Percentiles rank a stretch among this genome's conserved stretches.
phyloP scores from a whole-genome alignment of 2,797 vertebrate genomes.

The Streptopelia turtur region DNA sequence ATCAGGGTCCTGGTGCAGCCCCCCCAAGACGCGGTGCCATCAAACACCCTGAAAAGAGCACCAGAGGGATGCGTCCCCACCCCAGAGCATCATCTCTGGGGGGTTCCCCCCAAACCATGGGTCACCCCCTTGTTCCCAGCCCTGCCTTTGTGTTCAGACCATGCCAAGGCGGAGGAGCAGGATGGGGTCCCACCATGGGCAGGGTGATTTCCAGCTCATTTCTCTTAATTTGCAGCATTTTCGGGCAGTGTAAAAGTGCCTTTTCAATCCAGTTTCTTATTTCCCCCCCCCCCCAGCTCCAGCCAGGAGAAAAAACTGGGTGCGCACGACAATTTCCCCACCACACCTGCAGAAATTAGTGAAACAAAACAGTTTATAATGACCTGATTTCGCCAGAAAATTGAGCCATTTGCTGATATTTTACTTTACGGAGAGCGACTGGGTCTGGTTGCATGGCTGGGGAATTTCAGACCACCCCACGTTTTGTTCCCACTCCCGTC shows the following conservation, averaged over 20 bases:
- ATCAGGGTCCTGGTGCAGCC: not conserved
- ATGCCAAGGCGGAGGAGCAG: too few relatives aligned
- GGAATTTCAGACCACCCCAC: not conserved
- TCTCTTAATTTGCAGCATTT: not conserved
- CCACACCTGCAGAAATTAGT: not conserved
- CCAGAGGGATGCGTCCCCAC: not conserved
- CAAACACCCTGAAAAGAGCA: not conserved
- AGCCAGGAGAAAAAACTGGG: rapidly evolving
- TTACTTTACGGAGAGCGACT: not conserved
- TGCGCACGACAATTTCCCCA: rapidly evolving
- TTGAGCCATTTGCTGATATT: not conserved
- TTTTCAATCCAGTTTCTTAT: not conserved
- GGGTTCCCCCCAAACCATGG: not conserved
- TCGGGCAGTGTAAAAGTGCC: too few relatives aligned
- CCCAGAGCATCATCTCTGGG: not conserved
- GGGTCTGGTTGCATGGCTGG: rapidly evolving
- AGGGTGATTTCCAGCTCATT: not conserved
- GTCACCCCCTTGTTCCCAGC: not conserved
- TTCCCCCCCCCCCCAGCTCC: rapidly evolving
- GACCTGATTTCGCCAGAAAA: rapidly evolving
- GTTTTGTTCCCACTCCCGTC: rapidly evolving
- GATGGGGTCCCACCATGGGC: too few relatives aligned
- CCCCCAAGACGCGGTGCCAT: rapidly evolving
- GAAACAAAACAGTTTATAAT: not conserved
- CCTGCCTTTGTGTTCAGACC: rapidly evolving